Percentiles rank a stretch among this genome's conserved stretches.
phyloP scores from a whole-genome alignment of 1,140 invertebrate genomes.

The Lithobius niger region DNA sequence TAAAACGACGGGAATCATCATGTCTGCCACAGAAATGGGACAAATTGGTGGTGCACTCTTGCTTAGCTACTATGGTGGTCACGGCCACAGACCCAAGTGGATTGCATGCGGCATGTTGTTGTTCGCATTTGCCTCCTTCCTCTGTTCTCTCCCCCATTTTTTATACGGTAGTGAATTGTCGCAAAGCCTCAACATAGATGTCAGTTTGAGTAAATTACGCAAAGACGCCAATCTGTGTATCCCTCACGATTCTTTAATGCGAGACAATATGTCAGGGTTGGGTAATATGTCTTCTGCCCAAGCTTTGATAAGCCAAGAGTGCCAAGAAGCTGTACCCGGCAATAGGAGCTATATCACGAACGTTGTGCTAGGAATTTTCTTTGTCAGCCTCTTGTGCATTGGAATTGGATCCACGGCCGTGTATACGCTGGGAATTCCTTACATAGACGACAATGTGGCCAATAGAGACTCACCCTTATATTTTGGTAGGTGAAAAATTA shows the following conservation, averaged over 20 bases:
- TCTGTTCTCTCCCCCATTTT: conserved; percentile 53
- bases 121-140: conserved; percentile 71
- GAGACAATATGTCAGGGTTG: not conserved
- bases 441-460: conserved; percentile 86
- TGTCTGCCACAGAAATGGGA: conserved; percentile 89
- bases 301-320: not conserved
- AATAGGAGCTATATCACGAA: conserved; percentile 16
- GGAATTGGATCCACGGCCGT: conserved; percentile 85
- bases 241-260: no score
- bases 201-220: no score
- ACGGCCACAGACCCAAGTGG: conserved; percentile 90
- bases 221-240: no score
- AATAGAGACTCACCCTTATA: conserved; percentile 84
- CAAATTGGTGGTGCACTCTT: conserved; percentile 68
- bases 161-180: conserved; percentile 14
- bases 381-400: conserved; percentile 70
- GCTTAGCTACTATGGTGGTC: conserved; percentile 82
- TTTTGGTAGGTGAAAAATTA: conserved; percentile 44
- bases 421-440: conserved; percentile 69
- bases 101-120: conserved; percentile 86
- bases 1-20: conserved; percentile 80
- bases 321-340: not conserved
- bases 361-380: conserved; percentile 56
- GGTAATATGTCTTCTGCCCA: conserved; percentile 2
- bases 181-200: no score